Evolutionary conservation across 2,888 invertebrate genomes (phyloP).

Genomic region (Tortricodes alternella): DNA sequence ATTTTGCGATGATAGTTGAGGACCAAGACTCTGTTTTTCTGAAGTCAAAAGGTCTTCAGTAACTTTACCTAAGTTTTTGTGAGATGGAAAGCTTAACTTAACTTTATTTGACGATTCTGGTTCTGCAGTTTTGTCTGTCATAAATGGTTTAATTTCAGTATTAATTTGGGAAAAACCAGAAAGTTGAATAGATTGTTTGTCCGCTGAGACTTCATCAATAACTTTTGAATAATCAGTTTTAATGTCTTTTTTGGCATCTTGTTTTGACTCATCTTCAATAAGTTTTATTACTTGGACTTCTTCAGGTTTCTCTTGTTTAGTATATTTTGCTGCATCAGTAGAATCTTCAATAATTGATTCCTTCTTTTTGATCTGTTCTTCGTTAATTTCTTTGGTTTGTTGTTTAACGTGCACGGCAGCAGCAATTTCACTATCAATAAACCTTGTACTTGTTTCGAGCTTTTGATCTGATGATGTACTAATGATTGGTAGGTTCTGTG

Average conservation of each 20-base stretch:
- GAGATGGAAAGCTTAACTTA: slow-evolving; percentile 40
- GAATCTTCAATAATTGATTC: background rate
- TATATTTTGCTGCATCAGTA: background rate
- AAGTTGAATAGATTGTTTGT: background rate
- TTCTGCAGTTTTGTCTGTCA: slow-evolving; percentile 16
- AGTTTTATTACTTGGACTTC: background rate
- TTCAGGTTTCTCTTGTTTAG: background rate
- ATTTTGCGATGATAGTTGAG: background rate
- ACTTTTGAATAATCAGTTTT: too few relatives aligned
- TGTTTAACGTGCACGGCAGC: background rate
- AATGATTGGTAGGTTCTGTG: background rate
- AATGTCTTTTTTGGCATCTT: too few relatives aligned
- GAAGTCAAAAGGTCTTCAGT: slow-evolving; percentile 40
- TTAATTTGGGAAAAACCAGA: background rate
- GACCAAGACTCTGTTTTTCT: slow-evolving; percentile 36
- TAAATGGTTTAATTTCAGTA: too few relatives aligned
- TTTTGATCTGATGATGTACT: background rate
- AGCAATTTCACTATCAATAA: background rate
- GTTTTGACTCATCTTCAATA: background rate
- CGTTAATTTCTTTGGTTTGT: background rate
- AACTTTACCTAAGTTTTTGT: slow-evolving; percentile 35
- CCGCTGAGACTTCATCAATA: background rate
- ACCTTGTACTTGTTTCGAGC: background rate
- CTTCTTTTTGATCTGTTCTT: background rate
- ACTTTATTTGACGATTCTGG: slow-evolving; percentile 18